Evolutionary conservation across 1,140 invertebrate species (phyloP), one percentile per base, ranked within the genome.

Genomic region (Agraylea sexmaculata): DNA sequence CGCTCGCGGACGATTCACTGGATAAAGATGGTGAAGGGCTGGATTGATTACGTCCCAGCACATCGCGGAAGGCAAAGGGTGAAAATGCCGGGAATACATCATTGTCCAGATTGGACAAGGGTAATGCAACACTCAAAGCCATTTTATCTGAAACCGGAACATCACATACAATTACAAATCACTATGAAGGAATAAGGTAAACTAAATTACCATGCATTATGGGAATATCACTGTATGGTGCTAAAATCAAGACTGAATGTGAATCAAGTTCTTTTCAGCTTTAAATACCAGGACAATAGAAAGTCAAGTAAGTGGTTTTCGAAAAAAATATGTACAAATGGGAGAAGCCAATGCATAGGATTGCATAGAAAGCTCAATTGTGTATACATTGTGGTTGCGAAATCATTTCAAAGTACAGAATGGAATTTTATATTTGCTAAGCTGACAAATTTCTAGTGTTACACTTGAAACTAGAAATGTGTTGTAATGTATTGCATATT

Each of bases 111-210:
- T 58, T 62, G 41, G 55, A 53, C 40, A 64, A 51, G 47, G 64
- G 65, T 59, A 66, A 53, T 51, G 62, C 64, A 53, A 66, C 62
- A 54, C 60, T 60, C 51, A 68, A 55, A 62, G 62, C 65, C 65
- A 68, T 68, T 52, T 62, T n/a, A n/a, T n/a, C 65, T 68, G 62
- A 30, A 57, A 61, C 53, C 30, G 42, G 49, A 60, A 57, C 56
- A 56, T 49, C 47, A 51, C 48, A 47, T 8, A 31, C 13, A 31
- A 31, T 31, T 31, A 13, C 13, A 8, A 31, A 31, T 11, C 13
- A n/a, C n/a, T n/a, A n/a, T n/a, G n/a, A n/a, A n/a, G n/a, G n/a
- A n/a, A n/a, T n/a, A n/a, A n/a, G n/a, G n/a, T n/a, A n/a, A n/a
- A n/a, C n/a, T n/a, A n/a, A n/a, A n/a, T n/a, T n/a, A n/a, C n/a